Evolutionary conservation across 2,888 invertebrate genomes (phyloP), one percentile per base, ranked within the genome.

Genomic region (Diachrysia chrysitis): DNA sequence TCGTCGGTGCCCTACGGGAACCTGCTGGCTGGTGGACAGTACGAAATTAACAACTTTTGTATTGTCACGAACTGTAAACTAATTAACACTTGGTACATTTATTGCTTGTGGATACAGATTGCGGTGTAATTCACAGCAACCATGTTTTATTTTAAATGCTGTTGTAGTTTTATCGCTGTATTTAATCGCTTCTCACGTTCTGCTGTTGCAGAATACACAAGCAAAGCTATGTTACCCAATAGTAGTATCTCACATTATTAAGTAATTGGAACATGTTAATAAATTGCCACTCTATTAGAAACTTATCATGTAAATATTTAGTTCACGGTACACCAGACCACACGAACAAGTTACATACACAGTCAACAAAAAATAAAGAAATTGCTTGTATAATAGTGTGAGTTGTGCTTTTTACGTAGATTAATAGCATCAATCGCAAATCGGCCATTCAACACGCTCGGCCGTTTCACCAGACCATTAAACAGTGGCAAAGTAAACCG

Each of bases 401-500:
- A 71, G 66, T 75, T 67, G 42, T 67, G 42, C 69, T 77, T 75
- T 76, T 79, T 63, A 67, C 72, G 63, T 75, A 71, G 66, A 81
- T 79, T 79, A 77, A 85, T 81, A 81, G 74, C 83, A 89, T 91
- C 90, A 88, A 88, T 89, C 86, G 85, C 81, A 84, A 82, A 83
- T 87, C 83, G 79, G 73, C 85, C 69, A 86, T 86, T 81, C 76
- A 78, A 81, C 83, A 83, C 81, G 84, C 82, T 78, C 79, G 75
- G 73, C 82, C 82, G 84, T 88, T 87, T 85, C 85, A 84, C 81
- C 85, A 81, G 79, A 80, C 85, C 87, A 92, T 92, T 91, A 90
- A 81, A 84, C 85, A 83, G 82, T 66, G 80, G 84, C 82, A 77
- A 85, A 89, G 86, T 80, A 78, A 85, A 84, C 84, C 79, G 80